phyloP scores from a whole-genome alignment of 2,888 invertebrate species.

The Lasioglossum figueresi region DNA sequence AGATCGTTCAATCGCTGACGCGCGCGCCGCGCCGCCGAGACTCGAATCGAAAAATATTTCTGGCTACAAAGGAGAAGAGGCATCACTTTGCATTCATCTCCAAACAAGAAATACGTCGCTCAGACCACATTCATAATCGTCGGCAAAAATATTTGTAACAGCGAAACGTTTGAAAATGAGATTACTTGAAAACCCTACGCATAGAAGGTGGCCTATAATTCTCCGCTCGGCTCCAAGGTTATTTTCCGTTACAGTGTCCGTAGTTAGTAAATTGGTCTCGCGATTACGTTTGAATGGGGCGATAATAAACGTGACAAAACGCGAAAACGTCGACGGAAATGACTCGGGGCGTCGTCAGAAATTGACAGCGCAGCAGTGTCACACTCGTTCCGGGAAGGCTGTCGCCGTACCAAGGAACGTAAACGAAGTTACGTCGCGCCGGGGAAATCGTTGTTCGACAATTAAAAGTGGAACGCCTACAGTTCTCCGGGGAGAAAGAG shows the following conservation, averaged over 20 bases:
- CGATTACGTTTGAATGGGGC: constrained; percentile 25
- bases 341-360: constrained; percentile 1
- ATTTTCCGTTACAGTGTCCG: background rate
- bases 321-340: constrained; percentile 26
- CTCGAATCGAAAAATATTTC: background rate
- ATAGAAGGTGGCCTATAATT: background rate
- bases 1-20: constrained; percentile 28
- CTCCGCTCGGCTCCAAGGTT: background rate
- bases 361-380: constrained; percentile 26
- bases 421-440: constrained; percentile 37
- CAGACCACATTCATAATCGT: too few species aligned
- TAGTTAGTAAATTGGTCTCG: background rate
- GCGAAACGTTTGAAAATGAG: background rate
- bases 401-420: background rate
- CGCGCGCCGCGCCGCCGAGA: too few species aligned
- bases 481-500: constrained; percentile 8
- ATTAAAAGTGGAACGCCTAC: constrained; percentile 41
- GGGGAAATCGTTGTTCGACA: constrained; percentile 37
- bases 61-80: background rate
- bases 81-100: background rate
- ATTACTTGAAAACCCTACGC: background rate
- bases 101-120: too few species aligned
- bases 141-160: too few species aligned
- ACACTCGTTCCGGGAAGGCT: background rate
- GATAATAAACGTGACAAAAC: constrained; percentile 46